Percentiles rank a stretch among this genome's conserved stretches.
Evolutionary conservation across 2,113 vertebrate genomes (phyloP).

Genomic region (Ptilorrhoa leucosticta): DNA sequence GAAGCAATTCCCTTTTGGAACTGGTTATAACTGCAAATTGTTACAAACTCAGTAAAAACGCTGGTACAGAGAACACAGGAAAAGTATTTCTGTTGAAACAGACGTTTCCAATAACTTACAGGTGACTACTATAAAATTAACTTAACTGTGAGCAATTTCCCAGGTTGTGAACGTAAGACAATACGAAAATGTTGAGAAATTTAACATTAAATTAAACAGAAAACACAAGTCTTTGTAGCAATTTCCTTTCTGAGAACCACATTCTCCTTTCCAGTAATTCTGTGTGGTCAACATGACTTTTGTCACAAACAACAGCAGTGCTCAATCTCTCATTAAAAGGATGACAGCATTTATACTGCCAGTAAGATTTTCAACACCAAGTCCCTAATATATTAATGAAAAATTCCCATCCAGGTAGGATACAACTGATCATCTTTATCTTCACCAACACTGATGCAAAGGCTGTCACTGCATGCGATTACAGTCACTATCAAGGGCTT

Average conservation of each 20-base stretch:
- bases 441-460: not conserved
- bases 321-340: not conserved
- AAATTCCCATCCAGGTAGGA: slow-evolving; percentile 21
- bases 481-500: slow-evolving; percentile 9
- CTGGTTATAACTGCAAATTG: not conserved
- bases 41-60: slow-evolving; percentile 11
- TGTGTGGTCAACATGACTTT: not conserved
- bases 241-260: not conserved
- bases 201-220: too few relatives aligned
- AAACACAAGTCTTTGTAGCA: not conserved
- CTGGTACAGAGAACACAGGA: not conserved
- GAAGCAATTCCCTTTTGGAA: slow-evolving; percentile 8
- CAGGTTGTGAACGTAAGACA: not conserved
- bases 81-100: not conserved
- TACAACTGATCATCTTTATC: slow-evolving; percentile 29
- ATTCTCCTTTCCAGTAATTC: not conserved
- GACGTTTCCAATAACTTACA: not conserved
- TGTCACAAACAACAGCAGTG: not conserved
- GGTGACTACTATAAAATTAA: slow-evolving; percentile 5
- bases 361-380: not conserved
- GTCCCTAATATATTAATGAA: not conserved
- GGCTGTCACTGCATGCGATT: not conserved
- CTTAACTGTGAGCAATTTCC: slow-evolving; percentile 1
- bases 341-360: not conserved
- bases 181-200: not conserved